Conservation (phyloP, 1,140 invertebrate species). For the Stenopsyche tienmushanensis region DNA sequence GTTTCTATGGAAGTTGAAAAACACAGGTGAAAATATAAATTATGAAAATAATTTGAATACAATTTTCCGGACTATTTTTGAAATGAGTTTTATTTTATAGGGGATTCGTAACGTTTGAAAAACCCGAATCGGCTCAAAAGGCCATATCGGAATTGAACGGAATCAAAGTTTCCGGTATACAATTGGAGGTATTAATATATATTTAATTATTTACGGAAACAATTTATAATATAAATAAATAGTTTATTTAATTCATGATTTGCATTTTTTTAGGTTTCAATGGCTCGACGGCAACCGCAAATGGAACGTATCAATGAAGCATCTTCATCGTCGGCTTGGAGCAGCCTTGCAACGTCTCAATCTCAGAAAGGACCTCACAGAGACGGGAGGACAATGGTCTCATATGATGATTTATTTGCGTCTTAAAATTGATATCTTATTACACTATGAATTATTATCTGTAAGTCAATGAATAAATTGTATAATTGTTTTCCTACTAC, state of each 20-base stretch:
- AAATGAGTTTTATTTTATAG: slow-evolving; percentile 53
- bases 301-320: slow-evolving; percentile 79
- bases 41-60: slow-evolving; percentile 14
- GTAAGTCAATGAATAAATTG: too few species aligned
- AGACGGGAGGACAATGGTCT: slow-evolving; percentile 69
- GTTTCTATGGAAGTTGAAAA: slow-evolving; percentile 89
- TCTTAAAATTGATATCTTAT: not conserved
- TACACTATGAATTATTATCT: too few species aligned
- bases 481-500: too few species aligned
- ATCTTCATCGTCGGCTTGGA: slow-evolving; percentile 76
- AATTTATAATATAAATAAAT: too few species aligned
- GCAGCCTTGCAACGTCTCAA: slow-evolving; percentile 77
- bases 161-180: slow-evolving; percentile 74
- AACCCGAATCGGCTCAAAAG: slow-evolving; percentile 79
- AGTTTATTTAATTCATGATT: too few species aligned
- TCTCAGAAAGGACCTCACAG: slow-evolving; percentile 79
- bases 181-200: slow-evolving; percentile 56
- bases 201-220: not conserved
- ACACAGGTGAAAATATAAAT: slow-evolving; percentile 59
- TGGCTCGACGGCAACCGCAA: slow-evolving; percentile 79
- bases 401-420: slow-evolving; percentile 65
- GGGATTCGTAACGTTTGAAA: slow-evolving; percentile 92
- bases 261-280: slow-evolving; percentile 67
- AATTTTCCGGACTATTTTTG: slow-evolving; percentile 7
- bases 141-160: slow-evolving; percentile 88